Evolutionary conservation across 2,888 invertebrate species (phyloP).

Genomic region (Hypsopygia costalis): DNA sequence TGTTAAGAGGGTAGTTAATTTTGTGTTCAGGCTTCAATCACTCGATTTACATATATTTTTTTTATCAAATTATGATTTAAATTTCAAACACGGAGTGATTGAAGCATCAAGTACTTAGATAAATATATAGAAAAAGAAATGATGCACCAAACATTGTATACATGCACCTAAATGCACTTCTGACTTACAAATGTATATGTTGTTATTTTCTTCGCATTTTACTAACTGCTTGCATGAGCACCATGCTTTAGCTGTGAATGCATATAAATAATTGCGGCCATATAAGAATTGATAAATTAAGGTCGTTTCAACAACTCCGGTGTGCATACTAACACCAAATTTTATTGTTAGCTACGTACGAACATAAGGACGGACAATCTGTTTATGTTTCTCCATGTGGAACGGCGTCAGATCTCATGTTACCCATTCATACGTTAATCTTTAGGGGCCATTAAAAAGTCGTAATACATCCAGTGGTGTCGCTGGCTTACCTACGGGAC

Average conservation of each 20-base stretch:
- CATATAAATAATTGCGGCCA: no score
- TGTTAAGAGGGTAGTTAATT: no score
- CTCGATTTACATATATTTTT: conserved; percentile 6
- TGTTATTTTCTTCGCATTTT: neutral
- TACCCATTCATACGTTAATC: conserved; percentile 75
- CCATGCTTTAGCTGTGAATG: neutral
- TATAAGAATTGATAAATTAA: no score
- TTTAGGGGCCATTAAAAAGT: conserved; percentile 72
- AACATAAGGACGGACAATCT: conserved; percentile 45
- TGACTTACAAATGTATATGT: no score
- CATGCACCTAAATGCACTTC: no score
- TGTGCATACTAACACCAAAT: conserved; percentile 54
- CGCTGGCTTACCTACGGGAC: conserved; percentile 65
- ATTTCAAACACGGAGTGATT: no score
- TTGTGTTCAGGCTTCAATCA: conserved; percentile 23
- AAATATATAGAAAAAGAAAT: no score
- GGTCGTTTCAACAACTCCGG: conserved; percentile 17
- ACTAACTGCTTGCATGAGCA: conserved; percentile 4
- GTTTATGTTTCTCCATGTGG: conserved; percentile 64
- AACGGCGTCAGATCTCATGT: conserved; percentile 61
- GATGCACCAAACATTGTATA: no score
- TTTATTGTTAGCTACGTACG: conserved; percentile 55
- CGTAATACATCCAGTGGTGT: conserved; percentile 56
- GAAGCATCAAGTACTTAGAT: no score
- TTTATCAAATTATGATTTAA: no score